phyloP scores from a whole-genome alignment of 2,797 vertebrate species.

The Macrochelys suwanniensis region DNA sequence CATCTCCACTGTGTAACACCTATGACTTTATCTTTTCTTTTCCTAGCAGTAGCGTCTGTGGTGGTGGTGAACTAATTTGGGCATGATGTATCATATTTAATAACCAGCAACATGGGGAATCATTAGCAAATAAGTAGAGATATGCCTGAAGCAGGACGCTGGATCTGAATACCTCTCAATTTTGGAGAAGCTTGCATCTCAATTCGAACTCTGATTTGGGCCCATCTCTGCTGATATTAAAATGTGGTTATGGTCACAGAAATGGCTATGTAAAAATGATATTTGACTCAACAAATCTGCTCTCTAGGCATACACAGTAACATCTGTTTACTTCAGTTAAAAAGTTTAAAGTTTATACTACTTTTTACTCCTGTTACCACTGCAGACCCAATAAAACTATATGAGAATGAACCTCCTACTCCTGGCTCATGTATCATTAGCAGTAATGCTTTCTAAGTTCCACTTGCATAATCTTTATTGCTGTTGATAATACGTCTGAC shows the following conservation, averaged over 20 bases:
- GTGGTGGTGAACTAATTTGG: background rate
- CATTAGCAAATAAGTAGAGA: background rate
- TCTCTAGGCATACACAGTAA: background rate
- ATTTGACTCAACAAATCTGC: rapidly evolving
- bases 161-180: background rate
- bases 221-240: background rate
- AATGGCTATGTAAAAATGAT: background rate
- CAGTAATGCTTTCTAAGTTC: background rate
- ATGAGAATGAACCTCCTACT: background rate
- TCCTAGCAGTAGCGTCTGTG: background rate
- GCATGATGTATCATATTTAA: background rate
- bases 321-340: background rate
- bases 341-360: background rate
- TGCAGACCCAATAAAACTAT: background rate
- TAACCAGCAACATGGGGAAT: background rate
- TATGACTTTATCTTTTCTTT: background rate
- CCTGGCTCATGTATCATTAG: constrained; percentile 5
- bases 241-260: background rate
- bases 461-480: background rate
- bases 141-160: background rate
- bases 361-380: background rate
- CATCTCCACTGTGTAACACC: background rate
- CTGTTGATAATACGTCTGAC: background rate
- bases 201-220: background rate
- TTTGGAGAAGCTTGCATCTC: background rate